Base-by-base conservation (phyloP, 2,113 vertebrate genomes). In the Chaetodon trifascialis region DNA sequence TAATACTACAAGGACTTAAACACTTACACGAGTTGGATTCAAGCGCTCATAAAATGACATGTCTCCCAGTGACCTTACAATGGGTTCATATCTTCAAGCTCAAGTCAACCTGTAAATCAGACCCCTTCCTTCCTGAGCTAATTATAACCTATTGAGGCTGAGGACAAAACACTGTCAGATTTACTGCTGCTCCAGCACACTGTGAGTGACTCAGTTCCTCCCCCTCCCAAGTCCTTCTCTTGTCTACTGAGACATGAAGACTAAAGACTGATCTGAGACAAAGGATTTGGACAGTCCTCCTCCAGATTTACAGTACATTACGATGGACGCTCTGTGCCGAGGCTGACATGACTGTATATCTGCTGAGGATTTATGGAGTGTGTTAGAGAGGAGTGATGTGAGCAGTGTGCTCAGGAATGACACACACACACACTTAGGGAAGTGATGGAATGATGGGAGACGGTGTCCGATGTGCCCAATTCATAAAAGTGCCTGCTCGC, bases 141-240 rank as follows among this genome's bases (percentile, higher is more conserved):
- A 92, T 91, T 85, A 85, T 66, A 90, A 91, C 76, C 75, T 64
- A 80, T 62, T 85, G 86, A 89, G 56, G 66, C 87, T 69, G 79
- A 86, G 88, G 87, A 93, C 88, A 88, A 76, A 84, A 83, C 79
- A 85, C 60, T 79, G 81, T 85, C 79, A 90, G 88, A 92, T 93
- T 92, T 92, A 93, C 84, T 72, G 85, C 90, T 67, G 60, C 79
- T 84, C 62, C 44, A 46, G 38, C 54, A 78, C 59, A 56, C 76
- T 60, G 56, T 65, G 60, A 83, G 67, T 47, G 72, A 84, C 51
- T 77, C 85, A 17, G 7, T 72, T 55, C 76, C 82, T 56, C 80
- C 87, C 56, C 44, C 60, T 59, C 67, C 30, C 56, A 49, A 23
- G 58, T 71, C 78, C 52, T 42, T 51, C 82, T 69, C 81, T 25